These are phyloP conservation scores for Dendrolimus punctatus DNA, from an alignment of 1,140 invertebrate genomes.

Conservation along the genomic window DNA sequence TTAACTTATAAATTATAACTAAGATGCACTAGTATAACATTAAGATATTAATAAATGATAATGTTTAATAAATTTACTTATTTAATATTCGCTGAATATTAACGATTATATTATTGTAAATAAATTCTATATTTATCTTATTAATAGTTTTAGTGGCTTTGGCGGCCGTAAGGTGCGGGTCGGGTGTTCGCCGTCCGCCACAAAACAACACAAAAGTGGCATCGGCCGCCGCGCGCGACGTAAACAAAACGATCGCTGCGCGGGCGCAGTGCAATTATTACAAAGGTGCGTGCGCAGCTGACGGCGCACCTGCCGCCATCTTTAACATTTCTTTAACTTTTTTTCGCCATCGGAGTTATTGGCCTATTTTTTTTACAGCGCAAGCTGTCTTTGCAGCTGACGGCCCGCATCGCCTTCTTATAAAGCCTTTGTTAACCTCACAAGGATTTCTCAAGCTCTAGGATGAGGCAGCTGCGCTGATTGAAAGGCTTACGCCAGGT, in stretches of 20 bases:
- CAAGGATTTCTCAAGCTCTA: slow-evolving; percentile 33
- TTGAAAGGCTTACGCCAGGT: slow-evolving; percentile 43
- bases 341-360: slow-evolving; percentile 61
- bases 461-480: slow-evolving; percentile 35
- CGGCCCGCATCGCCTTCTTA: slow-evolving; percentile 29
- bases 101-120: too few species aligned
- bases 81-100: too few species aligned
- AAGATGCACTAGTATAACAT: too few species aligned
- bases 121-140: too few species aligned
- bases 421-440: slow-evolving; percentile 41
- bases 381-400: slow-evolving; percentile 63
- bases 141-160: too few species aligned
- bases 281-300: slow-evolving; percentile 61
- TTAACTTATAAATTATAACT: too few species aligned
- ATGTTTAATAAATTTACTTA: too few species aligned
- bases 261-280: slow-evolving; percentile 46
- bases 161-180: too few species aligned
- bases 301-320: slow-evolving; percentile 60
- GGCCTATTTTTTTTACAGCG: slow-evolving; percentile 65
- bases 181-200: too few species aligned
- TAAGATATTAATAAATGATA: too few species aligned
- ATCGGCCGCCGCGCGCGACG: slow-evolving; percentile 3
- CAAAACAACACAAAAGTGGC: not conserved
- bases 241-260: slow-evolving; percentile 30
- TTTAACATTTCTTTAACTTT: slow-evolving; percentile 63